Evolutionary conservation across 2,888 invertebrate genomes (phyloP), one percentile per base, ranked within the genome.

Genomic region (Tachina grossa): DNA sequence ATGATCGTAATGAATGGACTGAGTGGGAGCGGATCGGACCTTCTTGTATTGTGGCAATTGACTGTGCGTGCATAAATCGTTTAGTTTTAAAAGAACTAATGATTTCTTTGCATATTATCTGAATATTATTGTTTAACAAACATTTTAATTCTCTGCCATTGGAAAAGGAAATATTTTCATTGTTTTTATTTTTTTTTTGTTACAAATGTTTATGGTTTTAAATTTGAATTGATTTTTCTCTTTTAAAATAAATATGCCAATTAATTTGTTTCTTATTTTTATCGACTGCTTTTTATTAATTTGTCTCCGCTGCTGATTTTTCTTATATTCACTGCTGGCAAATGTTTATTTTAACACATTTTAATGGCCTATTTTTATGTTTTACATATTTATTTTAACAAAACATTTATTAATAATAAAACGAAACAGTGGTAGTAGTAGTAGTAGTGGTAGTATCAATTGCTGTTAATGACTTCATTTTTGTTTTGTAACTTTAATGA

Each of bases 41-140:
- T 16, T 63, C 6, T 43, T 41, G 8, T 16, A 43, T 61, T 45
- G 8, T 22, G 22, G 39, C 63, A 72, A 72, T 72, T 81, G 68
- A 51, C 51, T 63, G 81, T 82, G 85, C 85, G 81, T 85, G 85
- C 69, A 85, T 69, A 69, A 78, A 82, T 75, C 85, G 78, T 85
- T 85, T 85, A 74, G 57, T 78, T 76, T 47, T 63, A 72, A 43
- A 53, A 45, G 14, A 74, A 69, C 69, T 75, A 85, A 85, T 68
- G 74, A 65, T 61, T 45, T 82, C 45, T 55, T n/a, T 69, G 9
- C 6, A 5, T 39, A 39, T 41, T 22, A 45, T 9, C 41, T 19
- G 68, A 71, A 22, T 11, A 39, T 47, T 55, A 49, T 71, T 43
- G 16, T 59, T 77, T 16, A 53, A 39, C 9, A 61, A 68, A 55